Evolutionary conservation across 2,113 vertebrate species (phyloP).

Genomic region (Grallaria varia): DNA sequence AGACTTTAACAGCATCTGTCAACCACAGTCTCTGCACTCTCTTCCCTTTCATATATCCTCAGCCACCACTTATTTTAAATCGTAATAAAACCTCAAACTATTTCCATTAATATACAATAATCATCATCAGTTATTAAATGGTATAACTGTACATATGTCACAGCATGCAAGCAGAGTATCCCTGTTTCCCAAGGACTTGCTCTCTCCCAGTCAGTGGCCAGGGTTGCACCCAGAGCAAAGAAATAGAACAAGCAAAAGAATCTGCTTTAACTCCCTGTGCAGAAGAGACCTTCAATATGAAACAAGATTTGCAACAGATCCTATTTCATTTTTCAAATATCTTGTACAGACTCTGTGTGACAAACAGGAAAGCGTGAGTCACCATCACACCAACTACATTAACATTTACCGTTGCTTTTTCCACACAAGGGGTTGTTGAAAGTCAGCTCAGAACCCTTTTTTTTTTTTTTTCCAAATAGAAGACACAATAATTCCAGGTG

Average conservation of each 20-base stretch:
- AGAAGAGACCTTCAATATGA: neutral
- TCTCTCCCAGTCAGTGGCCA: accelerated
- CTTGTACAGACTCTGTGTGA: accelerated
- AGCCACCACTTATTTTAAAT: neutral
- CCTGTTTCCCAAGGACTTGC: neutral
- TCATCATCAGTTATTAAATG: neutral
- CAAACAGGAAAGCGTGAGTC: neutral
- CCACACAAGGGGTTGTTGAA: neutral
- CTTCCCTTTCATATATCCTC: neutral
- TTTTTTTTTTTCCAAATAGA: neutral
- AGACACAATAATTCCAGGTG: neutral
- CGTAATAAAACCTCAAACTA: neutral
- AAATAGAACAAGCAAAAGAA: neutral
- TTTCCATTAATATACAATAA: neutral
- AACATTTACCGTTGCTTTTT: neutral
- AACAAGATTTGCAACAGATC: neutral
- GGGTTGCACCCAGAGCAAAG: neutral
- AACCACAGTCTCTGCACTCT: neutral
- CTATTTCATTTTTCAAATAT: neutral
- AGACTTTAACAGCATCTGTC: neutral
- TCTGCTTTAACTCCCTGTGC: neutral
- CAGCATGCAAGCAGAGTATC: neutral
- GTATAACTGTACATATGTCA: neutral
- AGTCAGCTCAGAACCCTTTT: neutral
- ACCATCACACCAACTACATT: neutral